These are phyloP conservation scores for Meteorus colon DNA, from an alignment of 2,888 invertebrate species.

Conservation along the genomic window DNA sequence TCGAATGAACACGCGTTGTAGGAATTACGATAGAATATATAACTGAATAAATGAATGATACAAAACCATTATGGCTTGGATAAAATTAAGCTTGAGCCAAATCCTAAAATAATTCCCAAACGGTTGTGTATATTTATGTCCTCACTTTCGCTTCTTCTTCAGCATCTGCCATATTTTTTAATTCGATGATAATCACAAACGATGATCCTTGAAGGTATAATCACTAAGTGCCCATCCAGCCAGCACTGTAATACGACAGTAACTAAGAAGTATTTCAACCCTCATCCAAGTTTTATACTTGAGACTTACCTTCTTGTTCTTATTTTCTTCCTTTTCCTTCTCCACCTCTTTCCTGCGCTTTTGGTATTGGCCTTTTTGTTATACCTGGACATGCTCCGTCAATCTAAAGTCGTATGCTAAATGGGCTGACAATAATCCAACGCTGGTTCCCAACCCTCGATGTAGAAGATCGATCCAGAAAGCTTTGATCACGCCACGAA, in stretches of 20 bases:
- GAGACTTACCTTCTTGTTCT: background rate
- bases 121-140: slow-evolving; percentile 32
- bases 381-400: slow-evolving; percentile 43
- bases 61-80: background rate
- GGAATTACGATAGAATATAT: background rate
- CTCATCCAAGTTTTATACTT: slow-evolving; percentile 54
- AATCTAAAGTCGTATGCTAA: slow-evolving; percentile 44
- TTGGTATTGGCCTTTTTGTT: slow-evolving; percentile 36
- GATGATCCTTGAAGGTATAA: background rate
- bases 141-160: slow-evolving; percentile 70
- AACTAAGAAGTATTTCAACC: slow-evolving; percentile 57
- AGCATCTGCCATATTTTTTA: slow-evolving; percentile 61
- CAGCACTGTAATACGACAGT: slow-evolving; percentile 67
- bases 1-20: background rate
- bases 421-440: slow-evolving; percentile 43
- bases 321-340: slow-evolving; percentile 44
- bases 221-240: slow-evolving; percentile 57
- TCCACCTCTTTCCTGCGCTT: slow-evolving; percentile 41
- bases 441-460: slow-evolving; percentile 45
- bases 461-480: slow-evolving; percentile 26
- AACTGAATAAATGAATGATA: background rate
- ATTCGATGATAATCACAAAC: background rate
- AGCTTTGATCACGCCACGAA: background rate
- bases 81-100: background rate
- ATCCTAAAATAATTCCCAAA: background rate